A percentile compares a stretch with the other conserved stretches of the same genome.
Evolutionary conservation across 2,888 invertebrate genomes (phyloP).

Genomic region (Scrobipalpa costella): DNA sequence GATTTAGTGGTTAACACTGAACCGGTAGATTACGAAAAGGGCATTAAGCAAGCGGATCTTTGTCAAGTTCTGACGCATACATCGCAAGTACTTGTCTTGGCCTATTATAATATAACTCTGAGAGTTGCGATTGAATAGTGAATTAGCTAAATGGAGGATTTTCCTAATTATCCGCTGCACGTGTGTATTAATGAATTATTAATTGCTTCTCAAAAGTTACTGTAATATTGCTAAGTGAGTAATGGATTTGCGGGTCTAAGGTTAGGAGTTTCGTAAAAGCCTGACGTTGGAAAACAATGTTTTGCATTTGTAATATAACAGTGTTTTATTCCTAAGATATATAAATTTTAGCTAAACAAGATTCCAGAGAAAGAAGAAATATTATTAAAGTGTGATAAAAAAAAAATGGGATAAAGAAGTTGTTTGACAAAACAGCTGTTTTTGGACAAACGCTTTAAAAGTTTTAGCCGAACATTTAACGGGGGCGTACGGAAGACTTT

Average conservation of each 20-base stretch:
- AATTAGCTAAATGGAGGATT: conserved; percentile 24
- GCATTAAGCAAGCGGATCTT: conserved; percentile 13
- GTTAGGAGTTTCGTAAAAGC: too few species aligned
- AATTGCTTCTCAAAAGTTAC: background rate
- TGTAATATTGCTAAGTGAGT: too few species aligned
- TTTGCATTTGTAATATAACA: too few species aligned
- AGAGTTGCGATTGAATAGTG: conserved; percentile 16
- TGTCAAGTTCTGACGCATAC: background rate
- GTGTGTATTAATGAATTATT: conserved; percentile 21
- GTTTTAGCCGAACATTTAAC: background rate
- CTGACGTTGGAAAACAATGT: too few species aligned
- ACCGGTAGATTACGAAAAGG: background rate
- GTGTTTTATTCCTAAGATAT: too few species aligned
- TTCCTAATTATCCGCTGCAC: conserved; percentile 18
- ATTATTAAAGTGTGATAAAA: too few species aligned
- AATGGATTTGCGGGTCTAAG: too few species aligned
- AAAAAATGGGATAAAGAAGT: background rate
- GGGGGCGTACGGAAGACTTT: conserved; percentile 1
- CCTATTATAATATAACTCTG: background rate
- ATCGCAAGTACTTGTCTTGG: background rate
- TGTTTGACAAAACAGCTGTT: background rate
- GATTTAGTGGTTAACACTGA: background rate
- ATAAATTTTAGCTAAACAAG: too few species aligned
- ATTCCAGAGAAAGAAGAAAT: too few species aligned
- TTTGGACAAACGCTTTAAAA: conserved; percentile 2